These are phyloP conservation scores for Lasius fuliginosus DNA, from an alignment of 2,888 invertebrate genomes.

Conservation along the genomic window DNA sequence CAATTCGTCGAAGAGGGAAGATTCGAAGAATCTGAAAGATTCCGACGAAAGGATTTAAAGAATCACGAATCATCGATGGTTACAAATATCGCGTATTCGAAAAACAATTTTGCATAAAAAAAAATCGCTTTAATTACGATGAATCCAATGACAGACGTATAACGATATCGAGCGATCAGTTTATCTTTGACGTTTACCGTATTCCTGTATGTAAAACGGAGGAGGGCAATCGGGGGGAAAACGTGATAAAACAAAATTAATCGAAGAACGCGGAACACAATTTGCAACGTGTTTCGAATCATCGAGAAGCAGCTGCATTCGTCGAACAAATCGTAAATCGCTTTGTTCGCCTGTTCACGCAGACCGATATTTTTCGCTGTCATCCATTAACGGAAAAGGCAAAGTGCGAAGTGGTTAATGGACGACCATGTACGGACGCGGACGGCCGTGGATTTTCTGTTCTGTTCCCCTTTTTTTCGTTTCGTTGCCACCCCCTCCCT, in stretches of 20 bases:
- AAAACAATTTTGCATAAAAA: neutral
- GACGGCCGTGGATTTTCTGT: constrained; percentile 54
- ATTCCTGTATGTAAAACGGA: neutral
- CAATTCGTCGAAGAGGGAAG: neutral
- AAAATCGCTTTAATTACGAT: neutral
- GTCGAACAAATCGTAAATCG: constrained; percentile 33
- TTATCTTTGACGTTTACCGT: constrained; percentile 1
- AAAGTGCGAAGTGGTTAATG: constrained; percentile 37
- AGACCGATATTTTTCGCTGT: constrained; percentile 52
- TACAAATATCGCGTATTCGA: neutral
- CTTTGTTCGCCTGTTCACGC: constrained; percentile 18
- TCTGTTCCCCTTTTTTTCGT: constrained; percentile 25
- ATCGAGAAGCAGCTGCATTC: constrained; percentile 27
- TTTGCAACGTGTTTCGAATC: neutral
- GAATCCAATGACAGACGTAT: neutral
- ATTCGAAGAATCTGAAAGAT: neutral
- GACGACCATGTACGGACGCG: constrained; percentile 60
- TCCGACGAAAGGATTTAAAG: neutral
- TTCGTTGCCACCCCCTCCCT: neutral
- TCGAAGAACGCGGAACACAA: neutral
- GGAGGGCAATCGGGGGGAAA: no score
- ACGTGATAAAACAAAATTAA: neutral
- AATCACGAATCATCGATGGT: neutral
- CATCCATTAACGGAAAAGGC: constrained; percentile 53
- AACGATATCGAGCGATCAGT: neutral